Evolutionary conservation across 2,797 vertebrate genomes (phyloP).

Genomic region (Leptoclinus maculatus): DNA sequence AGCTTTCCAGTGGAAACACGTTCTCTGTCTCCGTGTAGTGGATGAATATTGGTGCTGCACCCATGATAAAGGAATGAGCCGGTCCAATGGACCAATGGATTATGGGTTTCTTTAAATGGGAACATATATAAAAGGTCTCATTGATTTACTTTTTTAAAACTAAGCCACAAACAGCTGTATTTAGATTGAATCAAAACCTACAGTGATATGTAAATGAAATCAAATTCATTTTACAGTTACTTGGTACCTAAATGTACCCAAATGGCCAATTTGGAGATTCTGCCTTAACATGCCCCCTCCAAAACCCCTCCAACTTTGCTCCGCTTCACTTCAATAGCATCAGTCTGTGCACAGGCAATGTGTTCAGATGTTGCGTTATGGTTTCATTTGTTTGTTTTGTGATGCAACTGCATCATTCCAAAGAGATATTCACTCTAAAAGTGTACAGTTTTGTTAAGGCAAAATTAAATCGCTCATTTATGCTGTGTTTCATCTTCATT

Average conservation of each 20-base stretch:
- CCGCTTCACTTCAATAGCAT: background rate
- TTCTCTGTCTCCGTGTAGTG: background rate
- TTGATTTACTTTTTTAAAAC: background rate
- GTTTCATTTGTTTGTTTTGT: no score
- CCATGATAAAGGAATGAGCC: fast-evolving
- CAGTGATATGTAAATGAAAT: background rate
- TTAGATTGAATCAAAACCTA: background rate
- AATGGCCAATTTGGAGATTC: background rate
- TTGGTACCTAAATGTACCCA: background rate
- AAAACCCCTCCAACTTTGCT: background rate
- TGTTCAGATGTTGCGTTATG: background rate
- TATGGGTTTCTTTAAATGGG: background rate
- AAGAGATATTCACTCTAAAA: no score
- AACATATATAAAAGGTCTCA: background rate
- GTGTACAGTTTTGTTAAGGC: no score
- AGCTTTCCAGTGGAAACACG: background rate
- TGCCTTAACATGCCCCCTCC: background rate
- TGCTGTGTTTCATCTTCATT: no score
- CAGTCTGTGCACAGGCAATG: background rate
- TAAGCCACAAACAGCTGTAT: background rate
- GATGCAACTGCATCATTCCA: no score
- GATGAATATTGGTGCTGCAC: background rate
- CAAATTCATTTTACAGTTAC: background rate
- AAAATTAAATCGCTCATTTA: no score
- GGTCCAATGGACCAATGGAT: background rate